phyloP scores from a whole-genome alignment of 2,888 invertebrate species.

The Troglohyphantes excavatus region DNA sequence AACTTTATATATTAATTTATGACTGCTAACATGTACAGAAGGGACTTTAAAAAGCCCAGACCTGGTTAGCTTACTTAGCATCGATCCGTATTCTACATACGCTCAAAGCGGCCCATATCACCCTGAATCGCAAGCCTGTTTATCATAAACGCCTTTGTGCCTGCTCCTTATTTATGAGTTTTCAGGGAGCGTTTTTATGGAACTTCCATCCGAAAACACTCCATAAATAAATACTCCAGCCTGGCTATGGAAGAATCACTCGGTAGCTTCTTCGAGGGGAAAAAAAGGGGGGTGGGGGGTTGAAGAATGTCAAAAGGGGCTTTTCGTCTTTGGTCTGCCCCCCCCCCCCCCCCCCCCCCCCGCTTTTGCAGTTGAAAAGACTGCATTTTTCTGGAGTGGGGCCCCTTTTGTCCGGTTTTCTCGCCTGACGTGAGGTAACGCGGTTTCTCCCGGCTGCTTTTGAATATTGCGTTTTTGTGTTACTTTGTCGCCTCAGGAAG shows the following conservation, averaged over 20 bases:
- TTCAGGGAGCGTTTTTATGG: constrained; percentile 55
- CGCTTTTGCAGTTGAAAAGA: constrained; percentile 32
- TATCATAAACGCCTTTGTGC: constrained; percentile 55
- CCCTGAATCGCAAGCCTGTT: constrained; percentile 28
- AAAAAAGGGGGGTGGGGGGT: neutral
- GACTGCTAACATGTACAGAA: too few relatives aligned
- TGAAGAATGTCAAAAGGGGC: neutral
- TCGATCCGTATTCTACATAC: neutral
- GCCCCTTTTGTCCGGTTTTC: constrained; percentile 63
- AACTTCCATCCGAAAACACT: constrained; percentile 42
- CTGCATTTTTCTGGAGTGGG: constrained; percentile 61
- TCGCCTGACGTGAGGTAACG: constrained; percentile 63
- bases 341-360: neutral
- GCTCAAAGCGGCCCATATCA: constrained; percentile 18
- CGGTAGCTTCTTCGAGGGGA: neutral
- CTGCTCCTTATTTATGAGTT: constrained; percentile 58
- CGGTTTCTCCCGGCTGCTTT: constrained; percentile 25
- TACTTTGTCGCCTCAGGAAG: constrained; percentile 47
- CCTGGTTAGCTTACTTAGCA: neutral
- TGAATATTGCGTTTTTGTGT: constrained; percentile 44
- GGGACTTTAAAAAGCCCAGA: neutral
- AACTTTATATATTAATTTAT: too few relatives aligned
- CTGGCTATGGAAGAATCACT: neutral
- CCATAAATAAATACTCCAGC: constrained; percentile 63
- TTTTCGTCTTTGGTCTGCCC: neutral